Base-by-base conservation (phyloP, 2,888 invertebrate species). In the Opisthograptis luteolata region DNA sequence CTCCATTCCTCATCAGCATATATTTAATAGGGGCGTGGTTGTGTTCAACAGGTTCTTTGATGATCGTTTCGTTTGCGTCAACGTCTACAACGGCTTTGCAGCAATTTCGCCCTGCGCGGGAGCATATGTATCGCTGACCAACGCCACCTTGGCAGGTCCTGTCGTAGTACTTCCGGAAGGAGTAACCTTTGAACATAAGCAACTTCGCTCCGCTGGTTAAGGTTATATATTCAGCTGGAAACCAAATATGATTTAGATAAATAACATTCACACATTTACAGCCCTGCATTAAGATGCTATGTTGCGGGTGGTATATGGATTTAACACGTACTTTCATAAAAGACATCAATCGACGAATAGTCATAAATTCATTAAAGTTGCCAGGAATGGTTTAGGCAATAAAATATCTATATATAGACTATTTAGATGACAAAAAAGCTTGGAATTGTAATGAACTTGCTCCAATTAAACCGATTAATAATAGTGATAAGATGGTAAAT, bases 211-310 rank as follows among this genome's bases (percentile, higher is more conserved):
- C 22, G 1, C 12, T 3, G 6, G 13, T 35, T 13, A 35, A 13
- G 8, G 35, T 35, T n/a, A 35, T 32, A n/a, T 17, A 32, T 19
- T 17, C 13, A n/a, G 35, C 35, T 22, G 12, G 5, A 17, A 34
- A 24, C 6, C 3, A 45, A 64, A 47, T 52, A 8, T n/a, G n/a
- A 22, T 55, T 10, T 15, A 30, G 39, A 0, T n/a, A n/a, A n/a
- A n/a, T n/a, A n/a, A n/a, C n/a, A n/a, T n/a, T n/a, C n/a, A n/a
- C n/a, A n/a, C n/a, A n/a, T n/a, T n/a, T n/a, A n/a, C 17, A 17
- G 17, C 17, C 17, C 5, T 17, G 17, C 17, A 3, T 17, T 17
- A 17, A 3, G 17, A 17, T 17, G 5, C 17, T 17, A 17, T 5
- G n/a, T n/a, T n/a, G n/a, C n/a, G n/a, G n/a, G n/a, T n/a, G n/a